A percentile compares a stretch with the other conserved stretches of the same genome.
These are phyloP conservation scores for Myiopsitta monachus DNA, from an alignment of 2,113 vertebrate genomes.

Conservation along the genomic window DNA sequence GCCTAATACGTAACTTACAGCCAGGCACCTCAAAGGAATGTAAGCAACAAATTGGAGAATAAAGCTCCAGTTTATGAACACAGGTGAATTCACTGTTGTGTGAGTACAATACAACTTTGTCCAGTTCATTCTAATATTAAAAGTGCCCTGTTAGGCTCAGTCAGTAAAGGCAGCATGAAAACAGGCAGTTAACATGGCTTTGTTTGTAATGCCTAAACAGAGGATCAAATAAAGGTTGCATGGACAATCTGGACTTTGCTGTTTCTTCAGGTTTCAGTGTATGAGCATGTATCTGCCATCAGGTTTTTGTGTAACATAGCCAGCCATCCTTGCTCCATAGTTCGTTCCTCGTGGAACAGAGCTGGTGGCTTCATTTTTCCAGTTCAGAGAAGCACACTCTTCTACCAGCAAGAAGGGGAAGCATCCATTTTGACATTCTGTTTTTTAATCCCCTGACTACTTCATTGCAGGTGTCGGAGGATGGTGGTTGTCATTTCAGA, in stretches of 20 bases:
- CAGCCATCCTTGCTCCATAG: neutral
- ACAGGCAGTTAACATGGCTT: neutral
- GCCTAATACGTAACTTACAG: neutral
- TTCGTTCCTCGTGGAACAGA: neutral
- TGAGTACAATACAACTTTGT: neutral
- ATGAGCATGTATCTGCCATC: neutral
- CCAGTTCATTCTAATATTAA: neutral
- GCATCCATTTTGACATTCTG: neutral
- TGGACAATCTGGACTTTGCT: neutral
- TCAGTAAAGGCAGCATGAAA: neutral
- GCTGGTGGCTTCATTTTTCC: neutral
- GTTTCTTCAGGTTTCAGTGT: neutral
- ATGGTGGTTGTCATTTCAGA: slow-evolving; percentile 97
- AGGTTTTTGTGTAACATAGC: neutral
- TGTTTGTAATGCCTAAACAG: neutral
- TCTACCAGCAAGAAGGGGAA: neutral
- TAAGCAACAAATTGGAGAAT: neutral
- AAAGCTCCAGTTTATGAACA: neutral
- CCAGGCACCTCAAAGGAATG: neutral
- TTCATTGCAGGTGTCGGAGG: slow-evolving; percentile 82
- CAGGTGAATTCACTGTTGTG: neutral
- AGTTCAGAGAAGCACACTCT: neutral
- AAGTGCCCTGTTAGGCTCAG: neutral
- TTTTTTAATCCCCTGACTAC: neutral
- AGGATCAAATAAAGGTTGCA: neutral